Conservation (phyloP, 2,797 vertebrate genomes). For the Helarctos malayanus region DNA sequence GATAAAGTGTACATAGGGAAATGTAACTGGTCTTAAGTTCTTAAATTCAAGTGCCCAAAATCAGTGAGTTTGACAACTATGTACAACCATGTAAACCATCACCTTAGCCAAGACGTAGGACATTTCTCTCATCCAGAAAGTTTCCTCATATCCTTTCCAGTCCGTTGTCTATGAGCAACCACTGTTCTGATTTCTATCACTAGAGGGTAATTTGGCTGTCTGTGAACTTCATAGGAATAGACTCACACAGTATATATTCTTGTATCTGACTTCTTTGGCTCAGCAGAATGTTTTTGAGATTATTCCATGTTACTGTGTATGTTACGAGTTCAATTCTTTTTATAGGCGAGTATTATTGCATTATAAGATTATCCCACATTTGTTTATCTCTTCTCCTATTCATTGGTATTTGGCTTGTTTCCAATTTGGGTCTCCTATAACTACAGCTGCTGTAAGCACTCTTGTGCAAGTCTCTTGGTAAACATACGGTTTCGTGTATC, state of each 20-base stretch:
- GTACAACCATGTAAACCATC: not conserved
- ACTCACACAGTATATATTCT: not conserved
- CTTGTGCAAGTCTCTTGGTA: not conserved
- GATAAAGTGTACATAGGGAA: conserved; percentile 9
- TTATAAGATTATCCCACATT: not conserved
- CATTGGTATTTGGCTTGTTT: conserved; percentile 29
- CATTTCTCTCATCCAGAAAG: not conserved
- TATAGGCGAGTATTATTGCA: not conserved
- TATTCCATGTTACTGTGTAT: not conserved
- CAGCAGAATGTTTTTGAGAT: not conserved
- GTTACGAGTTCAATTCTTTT: not conserved
- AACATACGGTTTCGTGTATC: conserved; percentile 30
- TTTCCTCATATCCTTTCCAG: not conserved
- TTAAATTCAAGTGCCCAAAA: conserved; percentile 64
- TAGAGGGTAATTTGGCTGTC: not conserved
- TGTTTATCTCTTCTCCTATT: conserved; percentile 41
- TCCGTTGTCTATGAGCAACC: not conserved
- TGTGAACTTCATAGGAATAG: not conserved
- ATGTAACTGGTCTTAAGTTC: not conserved
- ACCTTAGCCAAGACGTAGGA: not conserved
- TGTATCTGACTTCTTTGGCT: not conserved
- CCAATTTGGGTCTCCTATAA: not conserved
- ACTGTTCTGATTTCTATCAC: not conserved
- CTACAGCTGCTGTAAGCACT: conserved; percentile 27
- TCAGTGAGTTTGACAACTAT: not conserved